These are phyloP conservation scores for Onychostruthus taczanowskii DNA, from an alignment of 2,113 vertebrate genomes.

Conservation along the genomic window DNA sequence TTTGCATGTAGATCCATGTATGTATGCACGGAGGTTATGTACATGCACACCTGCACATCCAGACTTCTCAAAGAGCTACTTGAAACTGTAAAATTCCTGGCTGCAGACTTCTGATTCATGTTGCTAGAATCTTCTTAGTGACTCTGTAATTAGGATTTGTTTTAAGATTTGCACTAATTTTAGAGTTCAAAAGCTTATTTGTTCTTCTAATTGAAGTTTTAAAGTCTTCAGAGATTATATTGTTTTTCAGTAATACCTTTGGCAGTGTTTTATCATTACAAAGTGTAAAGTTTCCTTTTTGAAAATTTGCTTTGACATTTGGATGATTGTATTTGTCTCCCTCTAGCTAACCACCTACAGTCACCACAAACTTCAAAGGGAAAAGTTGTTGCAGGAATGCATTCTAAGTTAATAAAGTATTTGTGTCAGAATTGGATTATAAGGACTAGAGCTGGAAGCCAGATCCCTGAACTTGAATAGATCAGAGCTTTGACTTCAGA, in stretches of 20 bases:
- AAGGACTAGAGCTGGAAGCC: background rate
- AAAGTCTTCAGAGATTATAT: background rate
- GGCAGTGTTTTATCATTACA: background rate
- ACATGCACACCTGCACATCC: accelerated
- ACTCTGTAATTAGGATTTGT: constrained; percentile 15
- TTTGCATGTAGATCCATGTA: background rate
- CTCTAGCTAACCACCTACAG: background rate
- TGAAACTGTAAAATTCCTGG: background rate
- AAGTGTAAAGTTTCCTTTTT: background rate
- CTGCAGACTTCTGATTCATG: background rate
- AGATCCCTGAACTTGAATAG: background rate
- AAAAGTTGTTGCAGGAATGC: background rate
- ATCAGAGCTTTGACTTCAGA: background rate
- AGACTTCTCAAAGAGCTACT: background rate
- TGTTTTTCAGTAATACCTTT: constrained; percentile 3
- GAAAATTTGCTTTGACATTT: background rate
- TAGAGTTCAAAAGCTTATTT: background rate
- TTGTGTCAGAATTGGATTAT: background rate
- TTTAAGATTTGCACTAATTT: constrained; percentile 8
- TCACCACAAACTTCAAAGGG: constrained; percentile 5
- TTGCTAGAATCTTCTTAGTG: background rate
- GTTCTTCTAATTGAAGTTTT: constrained; percentile 6
- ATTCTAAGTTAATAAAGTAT: background rate
- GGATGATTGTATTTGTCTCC: background rate
- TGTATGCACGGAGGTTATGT: background rate